Conservation (phyloP, 1,140 invertebrate species). For the Hypothenemus hampei region DNA sequence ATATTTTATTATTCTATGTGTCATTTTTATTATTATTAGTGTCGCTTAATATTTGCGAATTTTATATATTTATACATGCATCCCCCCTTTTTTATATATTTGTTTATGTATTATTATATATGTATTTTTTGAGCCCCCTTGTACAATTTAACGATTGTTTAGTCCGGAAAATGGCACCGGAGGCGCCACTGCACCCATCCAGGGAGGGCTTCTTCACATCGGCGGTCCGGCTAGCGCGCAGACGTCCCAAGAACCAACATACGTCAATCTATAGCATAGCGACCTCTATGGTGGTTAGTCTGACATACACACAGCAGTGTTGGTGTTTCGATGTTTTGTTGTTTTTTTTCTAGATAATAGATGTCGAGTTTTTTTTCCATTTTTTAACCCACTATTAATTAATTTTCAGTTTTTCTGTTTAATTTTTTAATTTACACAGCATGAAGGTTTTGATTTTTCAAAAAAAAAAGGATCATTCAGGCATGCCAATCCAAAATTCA, state of each 20-base stretch:
- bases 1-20: slow-evolving; percentile 26
- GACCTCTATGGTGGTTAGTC: slow-evolving; percentile 61
- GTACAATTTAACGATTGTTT: slow-evolving; percentile 46
- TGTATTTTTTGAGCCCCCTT: slow-evolving; percentile 34
- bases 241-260: slow-evolving; percentile 84
- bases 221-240: slow-evolving; percentile 56
- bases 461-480: no score
- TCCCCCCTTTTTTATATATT: slow-evolving; percentile 24
- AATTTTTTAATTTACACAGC: background rate
- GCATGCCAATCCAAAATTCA: no score
- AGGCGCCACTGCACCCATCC: slow-evolving; percentile 55
- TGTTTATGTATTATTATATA: slow-evolving; percentile 25
- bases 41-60: slow-evolving; percentile 27
- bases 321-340: slow-evolving; percentile 41
- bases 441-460: background rate
- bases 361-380: slow-evolving; percentile 21
- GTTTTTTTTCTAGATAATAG: slow-evolving; percentile 25
- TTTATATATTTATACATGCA: slow-evolving; percentile 27
- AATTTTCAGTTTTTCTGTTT: background rate
- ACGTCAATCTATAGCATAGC: slow-evolving; percentile 87
- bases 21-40: slow-evolving; percentile 29
- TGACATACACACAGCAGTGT: slow-evolving; percentile 56
- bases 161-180: slow-evolving; percentile 55
- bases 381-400: background rate
- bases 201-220: slow-evolving; percentile 46